phyloP scores from a whole-genome alignment of 1,140 invertebrate species.

The Maconellicoccus hirsutus region DNA sequence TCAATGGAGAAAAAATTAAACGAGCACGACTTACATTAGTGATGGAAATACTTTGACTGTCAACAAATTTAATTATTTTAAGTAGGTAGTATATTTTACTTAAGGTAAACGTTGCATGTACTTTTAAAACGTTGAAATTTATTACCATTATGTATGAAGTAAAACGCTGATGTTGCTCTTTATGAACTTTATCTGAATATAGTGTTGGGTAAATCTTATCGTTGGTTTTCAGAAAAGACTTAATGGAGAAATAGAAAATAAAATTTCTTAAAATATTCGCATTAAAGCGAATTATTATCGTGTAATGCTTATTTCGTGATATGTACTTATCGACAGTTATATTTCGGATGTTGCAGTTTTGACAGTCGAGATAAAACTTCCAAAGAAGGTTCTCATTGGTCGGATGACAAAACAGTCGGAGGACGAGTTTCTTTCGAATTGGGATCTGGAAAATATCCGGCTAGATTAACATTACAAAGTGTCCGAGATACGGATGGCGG shows the following conservation, averaged over 20 bases:
- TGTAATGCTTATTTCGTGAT: too few species aligned
- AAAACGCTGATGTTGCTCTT: too few species aligned
- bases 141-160: not conserved
- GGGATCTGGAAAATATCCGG: conserved; percentile 34
- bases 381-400: conserved; percentile 34
- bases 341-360: conserved; percentile 28
- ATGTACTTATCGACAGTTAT: not conserved
- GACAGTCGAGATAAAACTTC: not conserved
- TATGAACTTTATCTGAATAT: too few species aligned
- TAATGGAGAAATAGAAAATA: too few species aligned
- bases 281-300: too few species aligned
- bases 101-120: not conserved
- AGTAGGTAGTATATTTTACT: not conserved
- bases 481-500: conserved; percentile 56
- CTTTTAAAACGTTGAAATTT: not conserved
- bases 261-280: too few species aligned
- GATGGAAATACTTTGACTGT: not conserved
- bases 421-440: conserved; percentile 38
- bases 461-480: conserved; percentile 49
- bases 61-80: not conserved
- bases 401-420: conserved; percentile 40
- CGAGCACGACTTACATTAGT: not conserved
- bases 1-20: not conserved
- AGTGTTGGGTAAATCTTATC: too few species aligned
- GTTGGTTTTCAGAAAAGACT: too few species aligned